These are phyloP conservation scores for Camponotus pennsylvanicus DNA, from an alignment of 1,140 invertebrate species.

Conservation along the genomic window DNA sequence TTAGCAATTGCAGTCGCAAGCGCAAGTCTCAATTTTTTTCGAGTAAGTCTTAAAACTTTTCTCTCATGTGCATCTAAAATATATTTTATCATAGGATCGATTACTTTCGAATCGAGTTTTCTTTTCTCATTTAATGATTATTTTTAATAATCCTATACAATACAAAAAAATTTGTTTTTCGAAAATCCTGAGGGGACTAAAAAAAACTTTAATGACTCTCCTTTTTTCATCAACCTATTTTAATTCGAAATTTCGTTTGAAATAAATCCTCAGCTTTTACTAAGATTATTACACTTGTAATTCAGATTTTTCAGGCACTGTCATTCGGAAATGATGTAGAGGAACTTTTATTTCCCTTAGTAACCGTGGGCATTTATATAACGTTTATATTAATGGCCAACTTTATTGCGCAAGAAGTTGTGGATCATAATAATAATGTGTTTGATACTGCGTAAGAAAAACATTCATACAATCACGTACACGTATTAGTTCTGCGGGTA, in stretches of 20 bases:
- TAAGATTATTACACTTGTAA: not conserved
- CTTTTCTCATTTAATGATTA: too few species aligned
- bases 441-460: conserved; percentile 13
- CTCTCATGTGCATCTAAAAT: too few species aligned
- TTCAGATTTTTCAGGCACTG: not conserved
- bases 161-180: too few species aligned
- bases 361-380: not conserved
- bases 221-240: too few species aligned
- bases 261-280: not conserved
- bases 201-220: too few species aligned
- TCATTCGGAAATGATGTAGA: not conserved
- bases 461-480: not conserved
- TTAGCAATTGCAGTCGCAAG: not conserved
- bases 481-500: not conserved
- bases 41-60: not conserved
- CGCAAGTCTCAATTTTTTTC: not conserved
- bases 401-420: not conserved
- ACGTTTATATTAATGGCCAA: not conserved
- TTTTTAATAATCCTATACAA: too few species aligned
- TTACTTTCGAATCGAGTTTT: too few species aligned
- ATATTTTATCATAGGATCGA: too few species aligned
- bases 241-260: not conserved
- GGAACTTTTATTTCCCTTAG: not conserved
- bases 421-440: conserved; percentile 17
- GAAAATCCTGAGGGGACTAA: too few species aligned